Evolutionary conservation across 2,113 vertebrate species (phyloP).

Genomic region (Passer domesticus): DNA sequence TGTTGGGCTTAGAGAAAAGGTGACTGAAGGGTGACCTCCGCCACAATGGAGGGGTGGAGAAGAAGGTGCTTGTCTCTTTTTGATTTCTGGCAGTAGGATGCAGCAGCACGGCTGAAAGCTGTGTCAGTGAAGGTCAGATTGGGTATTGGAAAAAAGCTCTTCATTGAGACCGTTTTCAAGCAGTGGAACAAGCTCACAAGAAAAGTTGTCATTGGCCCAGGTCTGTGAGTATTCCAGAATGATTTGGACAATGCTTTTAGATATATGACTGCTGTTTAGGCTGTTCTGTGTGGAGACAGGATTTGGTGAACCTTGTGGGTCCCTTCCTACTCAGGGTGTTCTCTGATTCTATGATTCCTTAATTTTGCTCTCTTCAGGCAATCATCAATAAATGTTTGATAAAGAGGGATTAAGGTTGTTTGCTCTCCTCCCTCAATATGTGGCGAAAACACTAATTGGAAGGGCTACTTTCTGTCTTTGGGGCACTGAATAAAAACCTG

Average conservation of each 20-base stretch:
- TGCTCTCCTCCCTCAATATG: not conserved
- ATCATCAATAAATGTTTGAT: not conserved
- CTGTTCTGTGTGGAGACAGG: not conserved
- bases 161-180: not conserved
- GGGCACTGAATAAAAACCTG: not conserved
- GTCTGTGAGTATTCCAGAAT: not conserved
- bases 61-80: not conserved
- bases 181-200: not conserved
- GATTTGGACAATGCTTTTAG: not conserved
- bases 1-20: not conserved
- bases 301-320: not conserved
- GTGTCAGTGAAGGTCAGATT: not conserved
- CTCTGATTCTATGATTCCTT: not conserved
- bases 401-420: not conserved
- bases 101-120: not conserved
- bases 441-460: not conserved
- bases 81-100: not conserved
- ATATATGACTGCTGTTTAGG: not conserved
- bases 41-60: not conserved
- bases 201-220: not conserved
- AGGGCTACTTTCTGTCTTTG: not conserved
- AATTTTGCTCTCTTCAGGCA: not conserved
- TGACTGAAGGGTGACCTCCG: not conserved
- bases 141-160: not conserved
- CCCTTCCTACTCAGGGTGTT: not conserved